phyloP scores from a whole-genome alignment of 1,140 invertebrate genomes.

The Musca vetustissima region DNA sequence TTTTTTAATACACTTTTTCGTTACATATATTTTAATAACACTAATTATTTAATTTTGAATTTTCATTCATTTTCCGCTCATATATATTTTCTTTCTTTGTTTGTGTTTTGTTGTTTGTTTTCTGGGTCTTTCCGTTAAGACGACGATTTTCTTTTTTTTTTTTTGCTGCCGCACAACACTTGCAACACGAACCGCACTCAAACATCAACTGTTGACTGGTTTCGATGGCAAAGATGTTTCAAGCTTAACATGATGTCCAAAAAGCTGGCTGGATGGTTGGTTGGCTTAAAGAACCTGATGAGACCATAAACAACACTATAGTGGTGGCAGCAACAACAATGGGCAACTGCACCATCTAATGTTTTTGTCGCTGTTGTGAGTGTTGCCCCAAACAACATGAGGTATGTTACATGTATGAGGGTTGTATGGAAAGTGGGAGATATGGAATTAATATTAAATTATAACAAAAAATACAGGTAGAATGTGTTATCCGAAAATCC shows the following conservation, averaged over 20 bases:
- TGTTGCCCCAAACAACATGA: too few relatives aligned
- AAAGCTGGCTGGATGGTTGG: too few relatives aligned
- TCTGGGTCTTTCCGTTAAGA: too few relatives aligned
- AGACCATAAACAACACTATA: slow-evolving; percentile 13
- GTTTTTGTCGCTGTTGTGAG: too few relatives aligned
- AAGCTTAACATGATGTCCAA: neutral
- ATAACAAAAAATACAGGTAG: too few relatives aligned
- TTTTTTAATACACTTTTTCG: neutral
- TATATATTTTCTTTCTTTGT: slow-evolving; percentile 4
- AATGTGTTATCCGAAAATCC: too few relatives aligned
- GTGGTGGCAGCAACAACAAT: neutral
- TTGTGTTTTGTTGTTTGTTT: too few relatives aligned
- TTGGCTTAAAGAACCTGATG: slow-evolving; percentile 10
- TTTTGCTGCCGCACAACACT: slow-evolving; percentile 5
- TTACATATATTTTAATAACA: too few relatives aligned
- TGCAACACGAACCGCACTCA: slow-evolving; percentile 21
- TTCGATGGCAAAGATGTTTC: slow-evolving; percentile 17
- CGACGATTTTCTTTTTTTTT: neutral
- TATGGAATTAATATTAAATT: too few relatives aligned
- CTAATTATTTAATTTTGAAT: neutral
- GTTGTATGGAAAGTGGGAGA: too few relatives aligned
- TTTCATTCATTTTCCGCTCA: neutral
- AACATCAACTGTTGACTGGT: slow-evolving; percentile 13
- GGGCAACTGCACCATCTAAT: neutral
- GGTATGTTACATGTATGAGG: too few relatives aligned